These are phyloP conservation scores for Montipora foliosa DNA, from an alignment of 64 coral and sea anemone genomes.

Conservation along the genomic window DNA sequence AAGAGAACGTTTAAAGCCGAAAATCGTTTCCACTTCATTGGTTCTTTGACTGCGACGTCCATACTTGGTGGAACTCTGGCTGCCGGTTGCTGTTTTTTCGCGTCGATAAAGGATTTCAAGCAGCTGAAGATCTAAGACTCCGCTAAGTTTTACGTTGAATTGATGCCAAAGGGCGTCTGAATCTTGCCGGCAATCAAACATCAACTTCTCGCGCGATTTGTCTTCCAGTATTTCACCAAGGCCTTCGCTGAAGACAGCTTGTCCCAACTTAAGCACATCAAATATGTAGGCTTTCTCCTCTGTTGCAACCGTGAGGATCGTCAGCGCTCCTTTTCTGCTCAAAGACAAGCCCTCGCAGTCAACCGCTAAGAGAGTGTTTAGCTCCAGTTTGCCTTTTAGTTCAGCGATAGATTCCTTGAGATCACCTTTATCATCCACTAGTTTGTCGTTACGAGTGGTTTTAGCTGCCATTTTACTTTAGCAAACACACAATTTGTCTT, in stretches of 20 bases:
- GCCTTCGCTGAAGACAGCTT: conserved; percentile 55
- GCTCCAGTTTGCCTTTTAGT: conserved; percentile 34
- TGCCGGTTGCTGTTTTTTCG: background rate
- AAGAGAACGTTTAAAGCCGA: conserved; percentile 53
- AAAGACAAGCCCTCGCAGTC: conserved; percentile 73
- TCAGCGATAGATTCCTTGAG: conserved; percentile 56
- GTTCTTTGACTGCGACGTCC: conserved; percentile 29
- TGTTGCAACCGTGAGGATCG: conserved; percentile 55
- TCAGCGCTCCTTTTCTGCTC: conserved; percentile 73
- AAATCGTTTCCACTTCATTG: background rate
- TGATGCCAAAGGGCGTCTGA: conserved; percentile 73
- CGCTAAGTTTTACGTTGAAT: conserved; percentile 60
- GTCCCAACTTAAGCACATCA: conserved; percentile 57
- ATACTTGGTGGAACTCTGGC: background rate
- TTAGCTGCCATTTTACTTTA: background rate
- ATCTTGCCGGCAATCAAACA: conserved; percentile 88
- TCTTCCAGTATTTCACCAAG: conserved; percentile 76
- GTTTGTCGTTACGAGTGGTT: background rate
- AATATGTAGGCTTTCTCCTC: conserved; percentile 78
- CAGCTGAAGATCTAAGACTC: conserved; percentile 78
- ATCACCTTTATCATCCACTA: conserved; percentile 44
- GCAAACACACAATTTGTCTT: background rate
- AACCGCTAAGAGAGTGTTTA: conserved; percentile 56
- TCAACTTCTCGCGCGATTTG: conserved; percentile 67
- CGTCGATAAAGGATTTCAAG: conserved; percentile 73